Evolutionary conservation across 2,113 vertebrate species (phyloP), one percentile per base, ranked within the genome.

Genomic region (Acrocephalus arundinaceus): DNA sequence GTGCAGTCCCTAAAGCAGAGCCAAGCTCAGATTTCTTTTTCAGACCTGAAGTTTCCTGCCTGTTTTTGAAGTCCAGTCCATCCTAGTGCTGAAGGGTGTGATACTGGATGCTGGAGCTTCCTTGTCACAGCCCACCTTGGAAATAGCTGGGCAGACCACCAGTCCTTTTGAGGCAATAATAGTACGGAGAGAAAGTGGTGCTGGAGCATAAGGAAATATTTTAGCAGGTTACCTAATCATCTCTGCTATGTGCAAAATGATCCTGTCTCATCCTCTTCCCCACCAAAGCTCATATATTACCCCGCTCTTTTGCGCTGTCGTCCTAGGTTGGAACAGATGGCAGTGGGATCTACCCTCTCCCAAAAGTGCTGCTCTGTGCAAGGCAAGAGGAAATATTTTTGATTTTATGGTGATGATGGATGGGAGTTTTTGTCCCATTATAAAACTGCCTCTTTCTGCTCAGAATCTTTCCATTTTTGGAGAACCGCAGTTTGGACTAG

Each of bases 261-360:
- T 63, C 52, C 68, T 43, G 22, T 72, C 52, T 66, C 37, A 10
- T 35, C 43, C 49, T 30, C 12, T 39, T 71, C 43, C 35, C 30
- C 43, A 70, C 49, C 6, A 93, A 89, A 94, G 28, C 30, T 52
- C 55, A 14, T 39, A 1, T n/a, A 54, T 75, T 45, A 17, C 46
- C n/a, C 18, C 0, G 0, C 31, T 57, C 18, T 71, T 59, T 33
- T 20, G 6, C 72, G 49, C 39, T n/a, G 21, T 49, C 23, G 24
- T 49, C 18, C 45, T n/a, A 11, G 43, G 27, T 10, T 8, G 11
- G 37, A 72, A n/a, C 37, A 63, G 46, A 20, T 79, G 81, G 73
- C 54, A 70, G 6, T 20, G 37, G 39, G 15, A 55, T 54, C 54
- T 87, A 11, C 8, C n/a, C 41, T 85, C 46, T 89, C 51, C 52